phyloP scores from a whole-genome alignment of 2,888 invertebrate species.

The Eupithecia insigniata region DNA sequence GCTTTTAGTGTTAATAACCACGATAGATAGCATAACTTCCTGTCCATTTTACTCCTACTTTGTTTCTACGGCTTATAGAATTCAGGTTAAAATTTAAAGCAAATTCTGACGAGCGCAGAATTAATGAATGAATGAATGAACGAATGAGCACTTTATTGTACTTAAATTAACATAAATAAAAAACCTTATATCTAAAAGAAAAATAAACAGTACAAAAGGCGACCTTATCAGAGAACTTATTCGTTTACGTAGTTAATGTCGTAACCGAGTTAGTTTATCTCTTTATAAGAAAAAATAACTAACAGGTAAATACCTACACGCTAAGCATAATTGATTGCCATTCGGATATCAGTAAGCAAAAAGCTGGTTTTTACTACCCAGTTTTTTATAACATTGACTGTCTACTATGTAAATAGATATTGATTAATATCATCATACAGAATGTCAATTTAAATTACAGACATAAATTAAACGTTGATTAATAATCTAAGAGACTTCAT shows the following conservation, averaged over 20 bases:
- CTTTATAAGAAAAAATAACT: neutral
- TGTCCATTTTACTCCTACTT: neutral
- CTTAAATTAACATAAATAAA: too few species aligned
- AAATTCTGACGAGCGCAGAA: neutral
- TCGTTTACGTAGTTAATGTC: neutral
- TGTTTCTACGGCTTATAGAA: neutral
- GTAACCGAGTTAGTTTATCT: neutral
- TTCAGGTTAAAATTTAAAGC: neutral
- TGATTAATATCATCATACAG: conserved; percentile 39
- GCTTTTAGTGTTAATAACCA: conserved; percentile 3
- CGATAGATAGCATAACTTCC: neutral
- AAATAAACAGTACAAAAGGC: too few species aligned
- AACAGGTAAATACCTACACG: conserved; percentile 2
- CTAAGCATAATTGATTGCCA: conserved; percentile 19
- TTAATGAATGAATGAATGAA: too few species aligned
- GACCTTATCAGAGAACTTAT: neutral
- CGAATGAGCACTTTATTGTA: too few species aligned
- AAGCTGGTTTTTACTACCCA: conserved; percentile 33
- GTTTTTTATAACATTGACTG: conserved; percentile 12
- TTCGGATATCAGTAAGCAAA: conserved; percentile 23
- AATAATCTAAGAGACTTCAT: neutral
- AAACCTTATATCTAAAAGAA: too few species aligned
- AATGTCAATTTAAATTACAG: conserved; percentile 35
- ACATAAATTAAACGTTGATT: conserved; percentile 13
- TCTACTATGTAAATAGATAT: conserved; percentile 31